Conservation (phyloP, 2,888 invertebrate species). For the Anorthoa munda region DNA sequence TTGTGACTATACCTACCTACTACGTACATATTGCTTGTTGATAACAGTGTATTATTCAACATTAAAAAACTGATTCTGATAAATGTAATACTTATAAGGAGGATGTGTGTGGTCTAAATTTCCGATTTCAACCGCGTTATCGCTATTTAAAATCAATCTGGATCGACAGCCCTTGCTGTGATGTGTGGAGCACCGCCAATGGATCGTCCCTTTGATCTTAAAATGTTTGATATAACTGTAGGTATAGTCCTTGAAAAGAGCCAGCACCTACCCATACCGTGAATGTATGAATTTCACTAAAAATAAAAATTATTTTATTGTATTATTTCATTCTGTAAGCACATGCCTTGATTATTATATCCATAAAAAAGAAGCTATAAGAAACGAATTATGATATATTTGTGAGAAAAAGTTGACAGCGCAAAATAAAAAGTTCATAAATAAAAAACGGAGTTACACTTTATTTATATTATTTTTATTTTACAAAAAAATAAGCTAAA, state of each 20-base stretch:
- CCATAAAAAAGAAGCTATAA: not conserved
- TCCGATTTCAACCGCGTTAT: not conserved
- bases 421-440: too few relatives aligned
- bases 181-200: slow-evolving; percentile 60
- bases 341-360: not conserved
- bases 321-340: not conserved
- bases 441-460: too few relatives aligned
- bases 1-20: too few relatives aligned
- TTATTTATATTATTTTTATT: too few relatives aligned
- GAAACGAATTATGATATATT: not conserved
- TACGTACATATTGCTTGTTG: too few relatives aligned
- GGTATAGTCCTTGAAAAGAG: slow-evolving; percentile 49
- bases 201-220: slow-evolving; percentile 15
- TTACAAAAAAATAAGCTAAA: too few relatives aligned
- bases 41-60: too few relatives aligned
- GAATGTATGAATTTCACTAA: slow-evolving; percentile 25
- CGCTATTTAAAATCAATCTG: slow-evolving; percentile 27
- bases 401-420: not conserved
- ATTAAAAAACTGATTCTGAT: slow-evolving; percentile 33
- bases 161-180: slow-evolving; percentile 52
- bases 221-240: slow-evolving; percentile 29
- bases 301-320: slow-evolving; percentile 17
- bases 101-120: slow-evolving; percentile 31
- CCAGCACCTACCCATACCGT: slow-evolving; percentile 37
- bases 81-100: slow-evolving; percentile 36